Conservation (phyloP, 2,797 vertebrate species). For the Synaphobranchus kaupii region DNA sequence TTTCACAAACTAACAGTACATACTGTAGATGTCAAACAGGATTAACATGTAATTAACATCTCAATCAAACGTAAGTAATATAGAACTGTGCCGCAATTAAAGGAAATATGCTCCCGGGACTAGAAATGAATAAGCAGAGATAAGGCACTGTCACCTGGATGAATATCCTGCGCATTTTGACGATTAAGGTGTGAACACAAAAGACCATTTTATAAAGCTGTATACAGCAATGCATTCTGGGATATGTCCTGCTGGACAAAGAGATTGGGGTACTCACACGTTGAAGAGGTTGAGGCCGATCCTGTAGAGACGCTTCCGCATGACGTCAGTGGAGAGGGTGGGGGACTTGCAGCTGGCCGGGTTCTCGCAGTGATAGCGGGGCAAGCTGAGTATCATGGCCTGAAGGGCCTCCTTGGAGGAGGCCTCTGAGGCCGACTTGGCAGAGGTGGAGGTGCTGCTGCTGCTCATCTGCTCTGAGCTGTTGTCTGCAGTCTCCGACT, state of each 20-base stretch:
- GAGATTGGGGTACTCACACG: constrained; percentile 79
- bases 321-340: constrained; percentile 94
- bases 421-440: constrained; percentile 73
- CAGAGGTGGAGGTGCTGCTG: constrained; percentile 86
- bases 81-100: background rate
- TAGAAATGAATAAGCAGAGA: background rate
- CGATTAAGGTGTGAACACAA: background rate
- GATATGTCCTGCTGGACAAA: background rate
- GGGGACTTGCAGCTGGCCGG: constrained; percentile 90
- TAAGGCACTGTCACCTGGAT: background rate
- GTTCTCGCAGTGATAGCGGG: constrained; percentile 93
- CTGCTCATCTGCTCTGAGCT: constrained; percentile 82
- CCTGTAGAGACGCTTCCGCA: constrained; percentile 95
- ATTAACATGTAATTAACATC: background rate
- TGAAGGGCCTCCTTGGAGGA: constrained; percentile 87
- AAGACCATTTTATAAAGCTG: background rate
- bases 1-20: background rate
- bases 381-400: constrained; percentile 93
- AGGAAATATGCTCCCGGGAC: background rate
- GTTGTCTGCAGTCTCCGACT: constrained; percentile 67
- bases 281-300: constrained; percentile 99
- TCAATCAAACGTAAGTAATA: background rate
- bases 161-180: background rate
- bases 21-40: background rate
- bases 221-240: background rate